phyloP scores from a whole-genome alignment of 2,797 vertebrate species.

The Enteromius trimaculatus region DNA sequence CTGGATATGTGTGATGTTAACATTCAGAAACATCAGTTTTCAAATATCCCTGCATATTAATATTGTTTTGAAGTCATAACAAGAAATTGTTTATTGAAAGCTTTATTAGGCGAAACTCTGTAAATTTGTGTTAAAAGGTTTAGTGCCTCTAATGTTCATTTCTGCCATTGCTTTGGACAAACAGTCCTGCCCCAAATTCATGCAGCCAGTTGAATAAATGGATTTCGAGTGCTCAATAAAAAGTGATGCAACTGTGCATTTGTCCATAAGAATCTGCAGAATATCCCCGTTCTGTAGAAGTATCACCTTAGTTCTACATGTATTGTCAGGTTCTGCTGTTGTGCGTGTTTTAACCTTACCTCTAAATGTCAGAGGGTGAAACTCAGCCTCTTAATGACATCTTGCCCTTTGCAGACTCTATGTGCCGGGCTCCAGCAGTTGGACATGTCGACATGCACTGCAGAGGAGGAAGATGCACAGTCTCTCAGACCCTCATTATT shows the following conservation, averaged over 20 bases:
- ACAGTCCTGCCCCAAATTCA: background rate
- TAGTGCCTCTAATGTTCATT: no score
- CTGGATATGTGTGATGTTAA: no score
- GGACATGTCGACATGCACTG: slow-evolving; percentile 46
- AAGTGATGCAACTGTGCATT: background rate
- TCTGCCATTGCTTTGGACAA: background rate
- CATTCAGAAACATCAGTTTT: no score
- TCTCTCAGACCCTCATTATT: slow-evolving; percentile 52
- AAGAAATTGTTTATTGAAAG: no score
- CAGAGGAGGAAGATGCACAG: slow-evolving; percentile 35
- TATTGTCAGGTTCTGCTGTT: slow-evolving; percentile 41
- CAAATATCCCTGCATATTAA: no score
- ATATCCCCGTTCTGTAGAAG: background rate
- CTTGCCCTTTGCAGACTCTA: slow-evolving; percentile 45
- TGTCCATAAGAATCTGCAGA: background rate
- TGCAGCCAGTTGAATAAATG: background rate
- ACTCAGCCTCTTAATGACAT: slow-evolving; percentile 53
- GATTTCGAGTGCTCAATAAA: background rate
- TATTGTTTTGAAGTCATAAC: no score
- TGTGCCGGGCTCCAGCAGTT: slow-evolving; percentile 43
- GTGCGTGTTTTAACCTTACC: slow-evolving; percentile 52
- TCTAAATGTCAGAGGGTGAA: slow-evolving; percentile 52
- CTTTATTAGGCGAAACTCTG: no score
- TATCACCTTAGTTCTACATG: slow-evolving; percentile 28
- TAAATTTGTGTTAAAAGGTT: no score